Evolutionary conservation across 2,113 vertebrate genomes (phyloP).

Genomic region (Myiagra hebetior): DNA sequence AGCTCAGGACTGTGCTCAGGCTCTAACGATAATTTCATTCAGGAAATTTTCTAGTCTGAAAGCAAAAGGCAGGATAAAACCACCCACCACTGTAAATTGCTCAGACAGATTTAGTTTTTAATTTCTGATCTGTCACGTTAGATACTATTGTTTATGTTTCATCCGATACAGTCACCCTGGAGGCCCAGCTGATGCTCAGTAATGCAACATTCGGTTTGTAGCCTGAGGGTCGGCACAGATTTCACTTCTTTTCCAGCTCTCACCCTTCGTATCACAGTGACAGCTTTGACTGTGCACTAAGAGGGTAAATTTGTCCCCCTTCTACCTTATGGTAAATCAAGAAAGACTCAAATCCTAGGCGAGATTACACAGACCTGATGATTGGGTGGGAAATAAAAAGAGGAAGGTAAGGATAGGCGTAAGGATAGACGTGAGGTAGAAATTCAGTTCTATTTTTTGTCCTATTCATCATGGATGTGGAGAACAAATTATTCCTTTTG

Average conservation of each 20-base stretch:
- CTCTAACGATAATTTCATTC: background rate
- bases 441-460: background rate
- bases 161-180: background rate
- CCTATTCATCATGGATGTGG: background rate
- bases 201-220: background rate
- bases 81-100: background rate
- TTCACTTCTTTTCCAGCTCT: background rate
- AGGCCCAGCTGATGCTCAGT: background rate
- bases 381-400: background rate
- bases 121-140: constrained; percentile 30
- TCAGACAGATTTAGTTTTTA: constrained; percentile 14
- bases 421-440: too few species aligned
- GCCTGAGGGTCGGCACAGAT: background rate
- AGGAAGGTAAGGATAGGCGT: background rate
- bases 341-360: background rate
- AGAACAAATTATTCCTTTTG: background rate
- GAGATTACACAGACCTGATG: background rate
- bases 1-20: background rate
- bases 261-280: background rate
- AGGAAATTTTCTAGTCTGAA: background rate
- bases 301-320: background rate
- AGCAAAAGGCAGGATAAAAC: background rate
- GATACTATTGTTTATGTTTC: constrained; percentile 11
- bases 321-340: background rate
- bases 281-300: background rate